Conservation (phyloP, 2,797 vertebrate genomes). For the Pitangus sulphuratus region DNA sequence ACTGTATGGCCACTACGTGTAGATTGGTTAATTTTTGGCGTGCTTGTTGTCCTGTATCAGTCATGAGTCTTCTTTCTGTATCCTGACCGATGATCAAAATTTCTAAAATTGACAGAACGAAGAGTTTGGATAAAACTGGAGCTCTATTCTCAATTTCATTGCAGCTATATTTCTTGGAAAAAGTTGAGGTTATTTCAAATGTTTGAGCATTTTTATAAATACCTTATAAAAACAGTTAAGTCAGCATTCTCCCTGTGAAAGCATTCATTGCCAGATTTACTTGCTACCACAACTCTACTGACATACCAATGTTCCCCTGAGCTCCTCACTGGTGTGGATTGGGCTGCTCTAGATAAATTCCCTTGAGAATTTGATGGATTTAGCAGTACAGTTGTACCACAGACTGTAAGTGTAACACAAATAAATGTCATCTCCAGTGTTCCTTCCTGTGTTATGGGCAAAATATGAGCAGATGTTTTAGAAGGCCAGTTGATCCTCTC, state of each 20-base stretch:
- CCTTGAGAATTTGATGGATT: not conserved
- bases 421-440: not conserved
- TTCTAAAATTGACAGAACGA: not conserved
- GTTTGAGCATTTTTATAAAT: not conserved
- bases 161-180: not conserved
- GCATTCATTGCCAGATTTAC: not conserved
- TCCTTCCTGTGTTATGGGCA: not conserved
- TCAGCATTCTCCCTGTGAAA: not conserved
- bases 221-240: not conserved
- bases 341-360: not conserved
- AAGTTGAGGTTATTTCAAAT: not conserved
- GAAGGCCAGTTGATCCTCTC: not conserved
- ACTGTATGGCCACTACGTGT: rapidly evolving
- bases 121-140: not conserved
- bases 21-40: not conserved
- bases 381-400: not conserved
- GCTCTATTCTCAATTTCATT: not conserved
- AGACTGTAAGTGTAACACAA: not conserved
- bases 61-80: not conserved
- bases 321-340: not conserved
- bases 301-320: not conserved
- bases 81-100: not conserved
- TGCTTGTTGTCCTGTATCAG: not conserved
- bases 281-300: not conserved
- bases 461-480: not conserved